Conservation (phyloP, 2,113 vertebrate species). For the Felis catus region DNA sequence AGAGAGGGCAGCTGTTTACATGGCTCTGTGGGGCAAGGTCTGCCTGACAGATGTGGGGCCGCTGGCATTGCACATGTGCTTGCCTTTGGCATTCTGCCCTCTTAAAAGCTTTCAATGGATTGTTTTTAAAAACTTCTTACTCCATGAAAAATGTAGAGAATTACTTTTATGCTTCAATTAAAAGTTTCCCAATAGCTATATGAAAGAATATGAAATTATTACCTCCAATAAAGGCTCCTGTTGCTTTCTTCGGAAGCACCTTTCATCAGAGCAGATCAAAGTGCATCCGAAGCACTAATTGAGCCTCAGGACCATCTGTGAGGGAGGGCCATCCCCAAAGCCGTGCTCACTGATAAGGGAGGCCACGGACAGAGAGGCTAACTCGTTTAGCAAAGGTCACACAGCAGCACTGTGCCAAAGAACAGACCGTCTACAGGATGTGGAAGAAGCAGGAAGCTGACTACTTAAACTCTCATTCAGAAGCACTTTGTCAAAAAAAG, state of each 20-base stretch:
- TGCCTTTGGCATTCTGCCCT: constrained; percentile 79
- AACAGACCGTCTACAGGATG: neutral
- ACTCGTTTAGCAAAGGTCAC: constrained; percentile 41
- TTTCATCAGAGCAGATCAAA: constrained; percentile 80
- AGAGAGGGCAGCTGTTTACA: constrained; percentile 83
- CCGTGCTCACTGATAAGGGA: constrained; percentile 24
- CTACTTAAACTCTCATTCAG: neutral
- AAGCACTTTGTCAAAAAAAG: neutral
- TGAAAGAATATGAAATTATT: constrained; percentile 79
- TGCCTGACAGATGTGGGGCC: constrained; percentile 87
- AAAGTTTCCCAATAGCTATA: constrained; percentile 73
- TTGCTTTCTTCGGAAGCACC: constrained; percentile 71
- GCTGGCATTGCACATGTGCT: constrained; percentile 77
- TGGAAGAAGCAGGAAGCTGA: neutral
- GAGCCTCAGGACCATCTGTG: constrained; percentile 39
- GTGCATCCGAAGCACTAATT: constrained; percentile 56
- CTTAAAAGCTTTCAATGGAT: constrained; percentile 81
- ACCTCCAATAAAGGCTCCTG: constrained; percentile 69
- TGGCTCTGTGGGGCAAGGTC: constrained; percentile 82
- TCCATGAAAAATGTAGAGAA: constrained; percentile 82
- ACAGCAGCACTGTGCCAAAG: neutral
- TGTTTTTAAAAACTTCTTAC: constrained; percentile 79
- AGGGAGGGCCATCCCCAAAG: constrained; percentile 28
- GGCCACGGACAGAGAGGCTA: constrained; percentile 27
- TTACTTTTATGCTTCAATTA: constrained; percentile 77